phyloP scores from a whole-genome alignment of 2,888 invertebrate genomes.

The Cerastis leucographa region DNA sequence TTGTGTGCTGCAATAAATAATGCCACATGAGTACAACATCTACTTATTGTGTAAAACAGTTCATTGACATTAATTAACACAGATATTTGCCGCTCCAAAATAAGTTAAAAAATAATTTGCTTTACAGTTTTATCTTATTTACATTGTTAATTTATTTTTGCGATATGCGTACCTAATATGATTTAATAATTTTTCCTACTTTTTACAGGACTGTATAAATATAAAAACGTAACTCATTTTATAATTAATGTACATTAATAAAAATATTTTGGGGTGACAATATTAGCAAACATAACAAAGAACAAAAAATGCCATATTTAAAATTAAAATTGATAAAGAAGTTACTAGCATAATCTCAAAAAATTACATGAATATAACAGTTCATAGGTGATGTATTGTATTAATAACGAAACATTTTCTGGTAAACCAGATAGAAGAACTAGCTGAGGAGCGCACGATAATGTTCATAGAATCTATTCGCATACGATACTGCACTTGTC shows the following conservation, averaged over 20 bases:
- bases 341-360: slow-evolving; percentile 85
- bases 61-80: slow-evolving; percentile 67
- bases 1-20: slow-evolving; percentile 68
- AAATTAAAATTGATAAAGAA: slow-evolving; percentile 74
- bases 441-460: slow-evolving; percentile 65
- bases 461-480: slow-evolving; percentile 63
- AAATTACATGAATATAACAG: slow-evolving; percentile 72
- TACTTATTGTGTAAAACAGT: slow-evolving; percentile 42
- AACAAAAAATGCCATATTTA: slow-evolving; percentile 80
- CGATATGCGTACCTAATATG: slow-evolving; percentile 85
- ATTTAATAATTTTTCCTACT: slow-evolving; percentile 84
- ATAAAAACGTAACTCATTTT: slow-evolving; percentile 83
- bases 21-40: slow-evolving; percentile 64
- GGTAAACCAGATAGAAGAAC: slow-evolving; percentile 58
- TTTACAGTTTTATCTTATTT: slow-evolving; percentile 81
- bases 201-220: slow-evolving; percentile 82
- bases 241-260: slow-evolving; percentile 81
- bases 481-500: slow-evolving; percentile 72
- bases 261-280: slow-evolving; percentile 82
- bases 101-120: slow-evolving; percentile 83
- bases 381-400: slow-evolving; percentile 76
- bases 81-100: slow-evolving; percentile 72
- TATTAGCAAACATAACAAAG: slow-evolving; percentile 88
- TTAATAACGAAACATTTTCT: slow-evolving; percentile 64
- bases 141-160: slow-evolving; percentile 79